Conservation (phyloP, 1,140 invertebrate genomes). For the Lordiphosa stackelbergi region DNA sequence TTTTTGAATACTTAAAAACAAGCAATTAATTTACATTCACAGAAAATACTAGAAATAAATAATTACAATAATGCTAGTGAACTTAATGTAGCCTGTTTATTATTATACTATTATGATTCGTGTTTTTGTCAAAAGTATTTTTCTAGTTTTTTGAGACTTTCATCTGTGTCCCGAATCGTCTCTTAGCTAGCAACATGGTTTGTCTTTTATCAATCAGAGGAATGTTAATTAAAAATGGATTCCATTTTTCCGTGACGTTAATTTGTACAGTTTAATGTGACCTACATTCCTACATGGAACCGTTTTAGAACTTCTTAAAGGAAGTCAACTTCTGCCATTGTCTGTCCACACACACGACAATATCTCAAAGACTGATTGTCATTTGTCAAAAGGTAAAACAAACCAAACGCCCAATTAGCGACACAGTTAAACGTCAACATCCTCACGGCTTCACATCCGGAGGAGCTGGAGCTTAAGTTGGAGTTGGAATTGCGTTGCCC, state of each 20-base stretch:
- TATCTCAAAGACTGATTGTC: slow-evolving; percentile 46
- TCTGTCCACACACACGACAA: slow-evolving; percentile 35
- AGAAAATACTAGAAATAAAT: no score
- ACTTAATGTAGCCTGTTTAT: no score
- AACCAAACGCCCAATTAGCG: slow-evolving; percentile 63
- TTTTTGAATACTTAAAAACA: no score
- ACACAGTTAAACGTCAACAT: slow-evolving; percentile 74
- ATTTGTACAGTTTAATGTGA: slow-evolving; percentile 39
- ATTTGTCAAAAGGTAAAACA: slow-evolving; percentile 53
- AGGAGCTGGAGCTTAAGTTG: slow-evolving; percentile 18
- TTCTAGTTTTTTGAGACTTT: no score
- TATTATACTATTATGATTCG: no score
- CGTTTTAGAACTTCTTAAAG: slow-evolving; percentile 19
- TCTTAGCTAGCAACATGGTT: no score
- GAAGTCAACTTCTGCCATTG: slow-evolving; percentile 29
- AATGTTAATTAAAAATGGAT: slow-evolving; percentile 28
- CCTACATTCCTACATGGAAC: slow-evolving; percentile 38
- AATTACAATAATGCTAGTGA: no score
- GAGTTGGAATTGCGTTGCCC: slow-evolving; percentile 18
- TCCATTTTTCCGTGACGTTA: slow-evolving; percentile 16
- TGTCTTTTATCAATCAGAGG: slow-evolving; percentile 2
- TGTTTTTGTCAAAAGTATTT: no score
- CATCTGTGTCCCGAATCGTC: no score
- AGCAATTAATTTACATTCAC: no score
- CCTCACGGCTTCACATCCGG: slow-evolving; percentile 70